These are phyloP conservation scores for Acrobasis consociella DNA, from an alignment of 2,888 invertebrate species.

Conservation along the genomic window DNA sequence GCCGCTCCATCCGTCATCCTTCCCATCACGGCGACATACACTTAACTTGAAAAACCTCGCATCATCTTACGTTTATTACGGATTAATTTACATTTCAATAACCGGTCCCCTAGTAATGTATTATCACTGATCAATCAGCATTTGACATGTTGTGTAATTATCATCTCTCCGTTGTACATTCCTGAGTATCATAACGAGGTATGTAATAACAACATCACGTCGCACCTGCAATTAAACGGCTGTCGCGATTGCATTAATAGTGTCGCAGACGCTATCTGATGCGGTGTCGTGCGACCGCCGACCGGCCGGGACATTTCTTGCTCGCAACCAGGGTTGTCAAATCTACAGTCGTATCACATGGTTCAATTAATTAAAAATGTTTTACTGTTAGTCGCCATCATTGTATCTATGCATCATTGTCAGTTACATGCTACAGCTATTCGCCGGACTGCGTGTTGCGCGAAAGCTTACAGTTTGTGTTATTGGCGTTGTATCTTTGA, in stretches of 20 bases:
- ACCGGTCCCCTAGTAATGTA: conserved; percentile 54
- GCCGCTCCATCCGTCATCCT: conserved; percentile 43
- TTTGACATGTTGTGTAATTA: conserved; percentile 70
- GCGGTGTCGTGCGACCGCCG: conserved; percentile 37
- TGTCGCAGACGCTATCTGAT: conserved; percentile 67
- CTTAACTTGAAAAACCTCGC: conserved; percentile 33
- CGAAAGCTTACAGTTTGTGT: no score
- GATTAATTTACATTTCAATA: conserved; percentile 54
- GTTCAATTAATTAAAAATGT: no score
- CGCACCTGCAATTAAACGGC: conserved; percentile 67
- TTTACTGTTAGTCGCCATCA: no score
- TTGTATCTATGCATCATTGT: no score
- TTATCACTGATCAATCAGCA: conserved; percentile 68
- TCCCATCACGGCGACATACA: conserved; percentile 23
- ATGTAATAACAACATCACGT: conserved; percentile 57
- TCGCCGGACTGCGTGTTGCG: no score
- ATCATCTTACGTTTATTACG: conserved; percentile 48
- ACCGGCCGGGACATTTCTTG: conserved; percentile 5
- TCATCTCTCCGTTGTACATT: conserved; percentile 52
- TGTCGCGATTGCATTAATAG: conserved; percentile 62
- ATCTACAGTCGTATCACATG: conserved; percentile 7
- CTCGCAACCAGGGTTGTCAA: conserved; percentile 34
- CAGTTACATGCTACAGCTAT: no score
- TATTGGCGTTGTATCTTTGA: no score
- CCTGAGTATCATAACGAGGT: conserved; percentile 39